Evolutionary conservation across 2,113 vertebrate species (phyloP).

Genomic region (Taxidea taxus): DNA sequence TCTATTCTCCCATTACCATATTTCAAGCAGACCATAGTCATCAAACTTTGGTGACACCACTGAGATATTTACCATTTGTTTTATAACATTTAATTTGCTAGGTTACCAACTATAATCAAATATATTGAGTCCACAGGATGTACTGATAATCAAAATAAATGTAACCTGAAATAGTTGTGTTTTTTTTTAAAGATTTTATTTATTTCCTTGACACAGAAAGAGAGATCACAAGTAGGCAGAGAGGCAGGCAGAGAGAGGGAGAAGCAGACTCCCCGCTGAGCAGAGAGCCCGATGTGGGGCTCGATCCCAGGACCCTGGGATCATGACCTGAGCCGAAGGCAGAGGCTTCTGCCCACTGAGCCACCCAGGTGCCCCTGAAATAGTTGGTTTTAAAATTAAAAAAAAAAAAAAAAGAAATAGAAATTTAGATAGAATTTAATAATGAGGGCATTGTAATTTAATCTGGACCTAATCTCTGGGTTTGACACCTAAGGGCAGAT

Average conservation of each 20-base stretch:
- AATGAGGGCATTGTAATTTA: conserved; percentile 47
- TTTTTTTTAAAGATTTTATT: no score
- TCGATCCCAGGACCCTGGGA: no score
- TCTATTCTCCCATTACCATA: conserved; percentile 28
- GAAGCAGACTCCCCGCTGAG: no score
- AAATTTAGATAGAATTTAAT: conserved; percentile 1
- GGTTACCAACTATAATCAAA: conserved; percentile 47
- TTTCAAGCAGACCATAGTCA: background rate
- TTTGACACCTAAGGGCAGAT: conserved; percentile 18
- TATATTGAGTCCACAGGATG: conserved; percentile 29
- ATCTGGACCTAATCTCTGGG: conserved; percentile 32
- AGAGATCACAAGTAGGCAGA: no score
- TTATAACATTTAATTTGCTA: conserved; percentile 54
- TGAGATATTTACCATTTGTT: conserved; percentile 54
- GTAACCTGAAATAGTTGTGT: background rate
- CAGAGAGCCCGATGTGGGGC: no score
- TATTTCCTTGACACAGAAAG: no score
- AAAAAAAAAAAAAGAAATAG: background rate
- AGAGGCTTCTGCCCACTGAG: no score
- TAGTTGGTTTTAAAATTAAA: conserved; percentile 31
- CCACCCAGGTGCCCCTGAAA: no score
- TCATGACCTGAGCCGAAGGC: no score
- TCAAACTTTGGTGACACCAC: conserved; percentile 40
- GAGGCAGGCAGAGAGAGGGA: no score
- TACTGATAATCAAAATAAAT: conserved; percentile 56